A percentile compares a stretch with the other conserved stretches of the same genome.
Evolutionary conservation across 2,797 vertebrate species (phyloP).

Genomic region (Apogon hyalosoma): DNA sequence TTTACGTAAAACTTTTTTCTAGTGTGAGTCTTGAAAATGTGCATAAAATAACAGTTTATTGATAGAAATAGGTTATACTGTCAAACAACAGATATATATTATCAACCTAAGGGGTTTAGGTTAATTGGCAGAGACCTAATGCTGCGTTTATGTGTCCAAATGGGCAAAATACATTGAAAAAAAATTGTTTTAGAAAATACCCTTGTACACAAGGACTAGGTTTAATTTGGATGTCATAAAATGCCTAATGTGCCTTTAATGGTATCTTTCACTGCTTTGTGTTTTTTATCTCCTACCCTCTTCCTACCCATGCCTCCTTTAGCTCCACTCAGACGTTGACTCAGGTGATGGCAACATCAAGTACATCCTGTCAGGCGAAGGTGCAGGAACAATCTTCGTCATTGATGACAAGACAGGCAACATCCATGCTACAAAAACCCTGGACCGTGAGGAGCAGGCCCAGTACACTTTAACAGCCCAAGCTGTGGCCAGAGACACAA

Average conservation of each 20-base stretch:
- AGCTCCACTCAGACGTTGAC: slow-evolving; percentile 99
- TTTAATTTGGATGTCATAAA: background rate
- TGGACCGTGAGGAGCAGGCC: slow-evolving; percentile 97
- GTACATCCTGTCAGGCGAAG: slow-evolving; percentile 98
- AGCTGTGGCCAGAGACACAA: slow-evolving; percentile 93
- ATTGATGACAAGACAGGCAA: slow-evolving; percentile 99
- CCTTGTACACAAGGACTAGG: too few species aligned
- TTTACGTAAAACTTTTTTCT: too few species aligned
- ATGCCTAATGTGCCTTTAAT: background rate
- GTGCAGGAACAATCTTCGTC: slow-evolving; percentile 97
- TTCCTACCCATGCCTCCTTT: background rate
- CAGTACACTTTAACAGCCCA: slow-evolving; percentile 98
- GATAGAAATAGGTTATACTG: too few species aligned
- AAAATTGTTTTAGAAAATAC: too few species aligned
- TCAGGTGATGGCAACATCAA: slow-evolving; percentile 94
- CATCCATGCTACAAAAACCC: slow-evolving; percentile 97
- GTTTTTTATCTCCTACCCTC: background rate
- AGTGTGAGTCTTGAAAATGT: too few species aligned
- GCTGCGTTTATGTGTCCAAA: too few species aligned
- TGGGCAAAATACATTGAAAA: too few species aligned
- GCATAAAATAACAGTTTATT: too few species aligned
- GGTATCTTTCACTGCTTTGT: too few species aligned
- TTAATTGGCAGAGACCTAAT: too few species aligned
- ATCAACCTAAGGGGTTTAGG: too few species aligned
- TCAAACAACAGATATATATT: too few species aligned